A percentile compares a stretch with the other conserved stretches of the same genome.
Conservation (phyloP, 2,888 invertebrate genomes). For the Marronus borbonicus region DNA sequence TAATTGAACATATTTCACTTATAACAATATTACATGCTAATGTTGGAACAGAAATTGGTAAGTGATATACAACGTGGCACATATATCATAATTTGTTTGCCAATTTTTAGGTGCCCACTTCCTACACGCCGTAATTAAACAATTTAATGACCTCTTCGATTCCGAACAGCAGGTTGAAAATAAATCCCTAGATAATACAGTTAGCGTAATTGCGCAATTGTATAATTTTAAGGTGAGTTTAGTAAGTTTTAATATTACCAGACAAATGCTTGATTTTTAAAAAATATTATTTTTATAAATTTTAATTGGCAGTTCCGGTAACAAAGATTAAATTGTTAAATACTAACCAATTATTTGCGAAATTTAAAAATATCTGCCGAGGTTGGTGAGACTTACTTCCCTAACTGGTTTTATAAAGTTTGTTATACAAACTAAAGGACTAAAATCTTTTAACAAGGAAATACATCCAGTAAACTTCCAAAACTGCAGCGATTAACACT, state of each 20-base stretch:
- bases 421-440: no score
- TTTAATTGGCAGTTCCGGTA: no score
- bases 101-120: slow-evolving; percentile 81
- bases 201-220: slow-evolving; percentile 84
- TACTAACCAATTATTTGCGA: no score
- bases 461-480: no score
- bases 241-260: no score
- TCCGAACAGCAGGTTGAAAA: slow-evolving; percentile 76
- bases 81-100: neutral
- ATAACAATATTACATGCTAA: slow-evolving; percentile 90
- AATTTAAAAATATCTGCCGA: no score
- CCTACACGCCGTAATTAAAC: slow-evolving; percentile 81
- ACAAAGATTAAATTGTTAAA: no score
- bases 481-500: no score
- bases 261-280: neutral
- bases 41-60: slow-evolving; percentile 92
- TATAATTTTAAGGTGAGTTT: slow-evolving; percentile 87
- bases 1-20: slow-evolving; percentile 88
- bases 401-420: no score
- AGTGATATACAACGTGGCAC: slow-evolving; percentile 57
- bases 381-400: no score
- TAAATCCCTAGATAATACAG: slow-evolving; percentile 87
- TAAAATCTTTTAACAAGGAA: no score
- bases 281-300: no score
- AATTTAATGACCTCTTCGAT: slow-evolving; percentile 76